A percentile compares a stretch with the other conserved stretches of the same genome.
These are phyloP conservation scores for Heliconius himera DNA, from an alignment of 1,140 invertebrate species.

Conservation along the genomic window DNA sequence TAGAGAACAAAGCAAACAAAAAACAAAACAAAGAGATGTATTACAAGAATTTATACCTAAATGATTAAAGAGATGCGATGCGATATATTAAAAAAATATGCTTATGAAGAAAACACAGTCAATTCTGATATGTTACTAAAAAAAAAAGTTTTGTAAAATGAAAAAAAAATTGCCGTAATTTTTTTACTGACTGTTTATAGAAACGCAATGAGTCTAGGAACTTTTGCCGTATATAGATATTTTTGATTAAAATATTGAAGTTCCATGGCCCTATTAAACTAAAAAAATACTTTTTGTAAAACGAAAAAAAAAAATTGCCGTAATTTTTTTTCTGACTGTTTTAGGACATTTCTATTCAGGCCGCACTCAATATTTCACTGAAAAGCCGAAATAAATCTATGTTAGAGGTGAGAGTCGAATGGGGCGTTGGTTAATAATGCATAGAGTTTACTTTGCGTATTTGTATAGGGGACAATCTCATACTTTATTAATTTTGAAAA, in stretches of 20 bases:
- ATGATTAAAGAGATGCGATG: too few species aligned
- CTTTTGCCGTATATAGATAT: too few species aligned
- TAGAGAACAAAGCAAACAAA: too few species aligned
- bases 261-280: too few species aligned
- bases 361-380: constrained; percentile 11
- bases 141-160: neutral
- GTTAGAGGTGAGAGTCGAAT: constrained; percentile 34
- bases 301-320: neutral
- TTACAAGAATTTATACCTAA: too few species aligned
- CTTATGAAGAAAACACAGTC: too few species aligned
- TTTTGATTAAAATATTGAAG: too few species aligned
- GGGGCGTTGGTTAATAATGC: constrained; percentile 43
- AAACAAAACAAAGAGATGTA: too few species aligned
- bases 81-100: too few species aligned
- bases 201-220: too few species aligned
- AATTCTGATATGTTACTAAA: too few species aligned
- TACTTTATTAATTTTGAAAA: constrained; percentile 43
- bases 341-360: neutral
- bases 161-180: neutral
- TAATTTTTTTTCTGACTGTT: neutral
- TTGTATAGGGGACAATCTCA: constrained; percentile 37
- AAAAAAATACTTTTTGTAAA: neutral
- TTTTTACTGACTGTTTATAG: neutral
- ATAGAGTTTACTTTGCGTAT: constrained; percentile 43
- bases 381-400: constrained; percentile 33